Evolutionary conservation across 1,140 invertebrate genomes (phyloP).

Genomic region (Megalopta genalis): DNA sequence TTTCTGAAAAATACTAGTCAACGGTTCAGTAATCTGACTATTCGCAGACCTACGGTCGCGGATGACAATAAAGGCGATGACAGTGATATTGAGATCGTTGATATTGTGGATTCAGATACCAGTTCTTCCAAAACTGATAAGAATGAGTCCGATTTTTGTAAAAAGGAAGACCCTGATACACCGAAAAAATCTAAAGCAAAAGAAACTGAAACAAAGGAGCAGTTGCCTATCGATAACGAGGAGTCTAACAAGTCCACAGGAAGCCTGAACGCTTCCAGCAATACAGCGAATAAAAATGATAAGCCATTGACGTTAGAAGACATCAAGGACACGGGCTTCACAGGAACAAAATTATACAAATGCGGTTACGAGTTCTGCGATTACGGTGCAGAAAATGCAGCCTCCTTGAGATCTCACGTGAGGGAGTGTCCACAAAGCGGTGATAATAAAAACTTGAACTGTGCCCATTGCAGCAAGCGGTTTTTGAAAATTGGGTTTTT

Average conservation of each 20-base stretch:
- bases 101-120: not conserved
- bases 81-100: constrained; percentile 48
- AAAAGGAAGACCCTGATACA: not conserved
- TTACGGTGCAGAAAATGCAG: constrained; percentile 63
- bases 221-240: not conserved
- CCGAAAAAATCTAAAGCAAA: constrained; percentile 2
- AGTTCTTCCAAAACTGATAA: constrained; percentile 19
- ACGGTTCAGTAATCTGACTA: not conserved
- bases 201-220: constrained; percentile 20
- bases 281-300: not conserved
- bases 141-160: not conserved
- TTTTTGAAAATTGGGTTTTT: constrained; percentile 74
- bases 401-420: constrained; percentile 78
- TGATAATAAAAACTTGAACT: constrained; percentile 70
- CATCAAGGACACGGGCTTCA: constrained; percentile 73
- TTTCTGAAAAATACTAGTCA: constrained; percentile 54
- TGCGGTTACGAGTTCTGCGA: constrained; percentile 79
- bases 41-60: not conserved
- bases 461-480: constrained; percentile 80
- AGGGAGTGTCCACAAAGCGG: constrained; percentile 71
- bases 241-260: constrained; percentile 6
- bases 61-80: constrained; percentile 51
- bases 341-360: constrained; percentile 77
- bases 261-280: not conserved
- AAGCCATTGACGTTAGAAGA: constrained; percentile 70